A percentile compares a stretch with the other conserved stretches of the same genome.
Conservation (phyloP, 2,888 invertebrate genomes). For the Silvanus unidentatus region DNA sequence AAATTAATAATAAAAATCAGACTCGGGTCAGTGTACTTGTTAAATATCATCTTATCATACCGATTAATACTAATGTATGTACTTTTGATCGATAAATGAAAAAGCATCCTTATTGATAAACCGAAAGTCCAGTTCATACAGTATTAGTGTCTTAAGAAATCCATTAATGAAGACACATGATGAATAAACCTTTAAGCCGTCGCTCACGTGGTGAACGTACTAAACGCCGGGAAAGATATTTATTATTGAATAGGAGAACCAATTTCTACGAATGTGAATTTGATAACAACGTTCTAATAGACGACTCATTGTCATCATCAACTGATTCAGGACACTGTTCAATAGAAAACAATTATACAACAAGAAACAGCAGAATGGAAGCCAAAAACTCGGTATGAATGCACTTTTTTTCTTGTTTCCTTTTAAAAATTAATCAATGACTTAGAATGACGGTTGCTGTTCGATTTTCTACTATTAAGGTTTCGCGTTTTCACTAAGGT, state of each 20-base stretch:
- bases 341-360: constrained; percentile 18
- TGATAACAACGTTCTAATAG: constrained; percentile 14
- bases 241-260: constrained; percentile 24
- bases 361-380: constrained; percentile 13
- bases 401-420: constrained; percentile 4
- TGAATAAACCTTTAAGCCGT: constrained; percentile 27
- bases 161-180: too few relatives aligned
- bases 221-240: constrained; percentile 38
- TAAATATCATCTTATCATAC: too few relatives aligned
- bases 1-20: too few relatives aligned
- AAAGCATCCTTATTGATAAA: constrained; percentile 32
- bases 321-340: constrained; percentile 16
- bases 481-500: too few relatives aligned
- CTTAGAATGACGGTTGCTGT: not conserved
- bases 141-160: too few relatives aligned
- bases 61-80: too few relatives aligned
- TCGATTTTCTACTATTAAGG: not conserved
- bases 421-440: not conserved
- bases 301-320: constrained; percentile 18
- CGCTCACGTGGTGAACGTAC: constrained; percentile 39
- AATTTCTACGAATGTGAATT: constrained; percentile 12
- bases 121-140: constrained; percentile 25
- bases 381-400: constrained; percentile 18
- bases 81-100: too few relatives aligned
- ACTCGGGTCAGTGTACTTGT: too few relatives aligned